Base-by-base conservation (phyloP, 2,797 vertebrate species). In the Decapterus maruadsi region DNA sequence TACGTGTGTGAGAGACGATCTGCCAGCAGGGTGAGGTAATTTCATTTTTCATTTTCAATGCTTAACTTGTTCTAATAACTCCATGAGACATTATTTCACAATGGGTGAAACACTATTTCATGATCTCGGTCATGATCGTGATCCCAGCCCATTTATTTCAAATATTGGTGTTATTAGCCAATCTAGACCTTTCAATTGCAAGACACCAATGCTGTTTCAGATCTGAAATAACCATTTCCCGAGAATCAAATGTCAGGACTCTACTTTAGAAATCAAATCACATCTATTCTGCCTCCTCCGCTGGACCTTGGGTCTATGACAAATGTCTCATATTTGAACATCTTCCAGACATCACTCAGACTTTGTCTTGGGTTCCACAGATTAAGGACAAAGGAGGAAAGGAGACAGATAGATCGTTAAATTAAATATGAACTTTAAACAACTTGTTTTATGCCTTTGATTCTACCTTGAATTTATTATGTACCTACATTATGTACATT, bases 261-360 rank as follows among this genome's bases (percentile, higher is more conserved):
- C 26, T 57, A 40, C 71, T 72, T 83, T 76, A 60, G 82, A 61
- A 90, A 84, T 79, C 72, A 57, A 51, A 90, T 92, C 85, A 86
- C 77, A 86, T 77, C 58, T 61, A 67, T 78, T 85, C 84, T 72
- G 67, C 22, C 68, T 76, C 77, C 71, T 78, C 70, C 57, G 55
- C 46, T 70, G 81, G 78, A 85, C 72, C 68, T 75, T 58, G 76
- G 68, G 67, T 69, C 54, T 64, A 46, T 78, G 77, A 89, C 83
- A 90, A 89, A 90, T 78, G 75, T 77, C 57, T 84, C 68, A 61
- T 78, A 81, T 74, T 84, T 87, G 72, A 90, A 84, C 64, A 86
- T 72, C 81, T 85, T 76, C 76, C 84, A 77, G 63, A 83, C 54
- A 72, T 81, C 40, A 67, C 76, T 80, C 57, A 46, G 46, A 82